Base-by-base conservation (phyloP, 30 jellyfish, hydroid and myxozoan species). In the Rhopilema esculentum region DNA sequence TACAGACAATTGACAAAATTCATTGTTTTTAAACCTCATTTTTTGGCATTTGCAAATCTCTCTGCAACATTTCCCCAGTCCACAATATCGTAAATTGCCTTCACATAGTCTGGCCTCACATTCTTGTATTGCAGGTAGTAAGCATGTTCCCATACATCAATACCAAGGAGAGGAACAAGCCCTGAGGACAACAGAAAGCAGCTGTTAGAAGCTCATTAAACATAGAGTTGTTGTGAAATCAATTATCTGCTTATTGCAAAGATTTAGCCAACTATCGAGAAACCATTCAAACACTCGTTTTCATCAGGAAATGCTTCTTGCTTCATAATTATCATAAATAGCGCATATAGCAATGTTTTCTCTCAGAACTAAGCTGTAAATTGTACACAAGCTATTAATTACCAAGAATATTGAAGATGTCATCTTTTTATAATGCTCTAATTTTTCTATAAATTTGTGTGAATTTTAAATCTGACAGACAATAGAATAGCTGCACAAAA, bases 71-170 rank as follows among this genome's bases (percentile, higher is more conserved):
- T 89, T 25, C 85, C 84, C 99, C 99, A 97, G 80, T 97, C 88
- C 64, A 93, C 97, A n/a, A 92, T 87, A 57, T 94, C 53, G 69
- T 70, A 92, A 40, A 97, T 92, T 30, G 98, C 98, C 69, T 86
- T 93, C 75, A 97, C 98, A 77, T 97, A 97, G 49, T 93, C 98
- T 4, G 98, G 98, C 16, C 98, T 95, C 52, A 92, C 99, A 69
- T 97, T 97, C 91, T 93, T 97, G 92, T 97, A 97, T 72, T 97
- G 99, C 48, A 97, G 86, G 93, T 92, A 92, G 84, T 97, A 97
- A 26, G 99, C 99, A 83, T 97, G 99, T 88, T 97, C 99, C 99
- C 99, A 97, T 2, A 93, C 98, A 73, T 97, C 99, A 75, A 97
- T 97, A 0, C 99, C 99, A 51, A 97, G 88, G 50, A 97, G 90